Conservation (phyloP, 2,113 vertebrate genomes). For the Psettodes erumei region DNA sequence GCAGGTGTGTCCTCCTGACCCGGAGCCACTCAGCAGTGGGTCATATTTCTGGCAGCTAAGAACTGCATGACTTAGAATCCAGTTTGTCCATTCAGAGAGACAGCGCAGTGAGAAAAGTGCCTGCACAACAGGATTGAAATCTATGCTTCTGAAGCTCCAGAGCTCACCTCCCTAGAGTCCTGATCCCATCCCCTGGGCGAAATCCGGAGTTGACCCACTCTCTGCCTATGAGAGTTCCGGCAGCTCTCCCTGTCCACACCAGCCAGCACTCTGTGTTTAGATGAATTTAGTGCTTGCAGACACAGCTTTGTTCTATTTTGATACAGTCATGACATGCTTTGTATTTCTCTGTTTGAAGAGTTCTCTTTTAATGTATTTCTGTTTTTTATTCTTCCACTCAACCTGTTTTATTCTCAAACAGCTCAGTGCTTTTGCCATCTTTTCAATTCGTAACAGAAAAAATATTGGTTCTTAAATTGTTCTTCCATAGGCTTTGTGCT, state of each 20-base stretch:
- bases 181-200: slow-evolving; percentile 28
- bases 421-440: slow-evolving; percentile 2
- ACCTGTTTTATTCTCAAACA: not conserved
- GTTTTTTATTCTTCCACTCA: not conserved
- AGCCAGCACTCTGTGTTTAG: slow-evolving; percentile 10
- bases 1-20: slow-evolving; percentile 22
- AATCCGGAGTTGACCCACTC: slow-evolving; percentile 18
- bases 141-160: slow-evolving; percentile 4
- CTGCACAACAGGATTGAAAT: slow-evolving; percentile 1
- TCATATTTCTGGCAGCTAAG: slow-evolving; percentile 6
- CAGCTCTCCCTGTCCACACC: not conserved
- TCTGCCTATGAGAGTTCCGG: not conserved
- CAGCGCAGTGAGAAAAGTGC: not conserved
- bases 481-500: not conserved
- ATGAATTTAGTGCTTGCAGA: slow-evolving; percentile 27
- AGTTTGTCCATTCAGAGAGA: slow-evolving; percentile 25
- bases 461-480: not conserved
- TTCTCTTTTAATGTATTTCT: slow-evolving; percentile 8
- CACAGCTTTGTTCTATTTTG: slow-evolving; percentile 67
- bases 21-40: slow-evolving; percentile 30
- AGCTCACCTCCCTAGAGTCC: slow-evolving; percentile 18
- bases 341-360: slow-evolving; percentile 37
- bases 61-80: slow-evolving; percentile 26
- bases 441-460: not conserved
- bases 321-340: slow-evolving; percentile 5